phyloP scores from a whole-genome alignment of 2,888 invertebrate genomes.

The Julus scanicus region DNA sequence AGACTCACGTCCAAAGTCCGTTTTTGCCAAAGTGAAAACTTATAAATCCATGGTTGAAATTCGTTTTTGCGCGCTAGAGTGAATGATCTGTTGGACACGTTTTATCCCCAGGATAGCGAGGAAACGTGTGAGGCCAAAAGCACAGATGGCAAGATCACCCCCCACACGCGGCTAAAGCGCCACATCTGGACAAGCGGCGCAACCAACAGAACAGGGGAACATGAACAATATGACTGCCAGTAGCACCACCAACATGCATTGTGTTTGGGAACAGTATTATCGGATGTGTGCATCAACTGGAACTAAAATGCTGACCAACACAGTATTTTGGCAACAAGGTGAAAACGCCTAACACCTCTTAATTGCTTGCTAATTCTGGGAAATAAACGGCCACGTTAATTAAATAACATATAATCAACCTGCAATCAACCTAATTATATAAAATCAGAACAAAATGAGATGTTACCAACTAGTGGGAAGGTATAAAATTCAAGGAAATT shows the following conservation, averaged over 20 bases:
- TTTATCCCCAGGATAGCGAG: constrained; percentile 7
- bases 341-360: not conserved
- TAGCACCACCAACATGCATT: not conserved
- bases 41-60: not conserved
- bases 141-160: constrained; percentile 30
- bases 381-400: not conserved
- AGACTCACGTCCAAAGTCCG: not conserved
- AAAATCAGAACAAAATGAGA: no score
- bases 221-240: constrained; percentile 1
- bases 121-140: constrained; percentile 28
- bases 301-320: not conserved
- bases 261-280: not conserved
- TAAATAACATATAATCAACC: no score
- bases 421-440: no score
- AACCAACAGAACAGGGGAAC: not conserved
- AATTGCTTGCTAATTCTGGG: not conserved
- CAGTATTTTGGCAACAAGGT: not conserved
- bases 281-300: not conserved
- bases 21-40: not conserved
- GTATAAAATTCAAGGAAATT: no score
- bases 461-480: no score
- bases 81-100: constrained; percentile 37
- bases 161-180: constrained; percentile 29
- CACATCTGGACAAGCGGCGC: constrained; percentile 15
- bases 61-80: constrained; percentile 11